Base-by-base conservation (phyloP, 2,113 vertebrate genomes). In the Psophia crepitans region DNA sequence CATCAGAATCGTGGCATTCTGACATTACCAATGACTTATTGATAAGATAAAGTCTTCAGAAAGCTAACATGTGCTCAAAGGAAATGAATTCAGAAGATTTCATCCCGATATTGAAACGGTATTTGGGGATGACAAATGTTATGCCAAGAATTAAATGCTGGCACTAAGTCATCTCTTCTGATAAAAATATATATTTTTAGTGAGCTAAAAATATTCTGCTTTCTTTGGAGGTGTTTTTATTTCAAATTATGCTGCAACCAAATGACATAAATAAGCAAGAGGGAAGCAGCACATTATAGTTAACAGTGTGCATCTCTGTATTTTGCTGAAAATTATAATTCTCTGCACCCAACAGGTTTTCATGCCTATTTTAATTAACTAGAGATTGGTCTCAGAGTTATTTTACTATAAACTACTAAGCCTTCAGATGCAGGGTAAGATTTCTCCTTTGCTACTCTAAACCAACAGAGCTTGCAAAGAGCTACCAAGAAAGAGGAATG, bases 151-250 rank as follows among this genome's bases (percentile, higher is more conserved):
- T 48, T 89, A 96, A 97, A 80, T 87, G 70, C 70, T 91, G 49
- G 57, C 78, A 58, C 81, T 84, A 87, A 58, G 84, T 76, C 49
- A 93, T 85, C 80, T 79, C 57, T 82, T 87, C 80, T 54, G 70
- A 96, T 77, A 93, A 97, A 97, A 94, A 96, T 39, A 93, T 26
- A 54, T 80, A 63, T 79, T 94, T 95, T 92, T 85, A 95, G 80
- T 82, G 84, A 94, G 80, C 61, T 96, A 96, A 96, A 95, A 95
- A 91, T 89, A 89, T 23, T 85, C 76, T 84, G 20, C 27, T 89
- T 94, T 95, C 81, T 89, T 96, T 93, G 81, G 91, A 97, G 91
- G 87, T 95, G 97, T 54, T 96, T 93, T 97, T 94, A 54, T 85
- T 96, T 91, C 87, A 79, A 94, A 91, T 93, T 87, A 93, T 64